A percentile compares a stretch with the other conserved stretches of the same genome.
These are phyloP conservation scores for Drosophila pallidifrons DNA, from an alignment of 1,140 invertebrate genomes.

Conservation along the genomic window DNA sequence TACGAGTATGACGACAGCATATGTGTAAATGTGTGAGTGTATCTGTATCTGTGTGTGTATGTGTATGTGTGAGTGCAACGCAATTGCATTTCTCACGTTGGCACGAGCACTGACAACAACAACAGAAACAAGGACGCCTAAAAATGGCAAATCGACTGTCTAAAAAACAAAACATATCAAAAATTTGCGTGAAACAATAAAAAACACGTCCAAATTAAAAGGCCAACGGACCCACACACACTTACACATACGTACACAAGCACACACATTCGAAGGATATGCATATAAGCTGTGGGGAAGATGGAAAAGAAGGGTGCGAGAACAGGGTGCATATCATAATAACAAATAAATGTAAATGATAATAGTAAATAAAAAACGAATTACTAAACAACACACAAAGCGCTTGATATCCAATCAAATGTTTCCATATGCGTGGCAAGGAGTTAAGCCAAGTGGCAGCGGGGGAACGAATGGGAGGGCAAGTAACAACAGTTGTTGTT, in stretches of 20 bases:
- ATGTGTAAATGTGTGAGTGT: constrained; percentile 16
- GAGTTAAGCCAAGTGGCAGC: not conserved
- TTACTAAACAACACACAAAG: constrained; percentile 77
- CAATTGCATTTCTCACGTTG: constrained; percentile 70
- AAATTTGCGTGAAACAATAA: constrained; percentile 65
- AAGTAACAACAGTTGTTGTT: constrained; percentile 51
- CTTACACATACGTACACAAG: constrained; percentile 2
- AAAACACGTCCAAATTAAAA: constrained; percentile 46
- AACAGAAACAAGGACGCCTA: constrained; percentile 38
- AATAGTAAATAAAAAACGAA: constrained; percentile 83
- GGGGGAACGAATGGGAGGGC: not conserved
- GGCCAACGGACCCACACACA: constrained; percentile 40
- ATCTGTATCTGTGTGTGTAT: constrained; percentile 16
- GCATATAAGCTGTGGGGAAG: constrained; percentile 4
- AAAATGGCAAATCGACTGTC: constrained; percentile 58
- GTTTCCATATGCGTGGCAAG: constrained; percentile 17
- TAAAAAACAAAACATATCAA: constrained; percentile 68
- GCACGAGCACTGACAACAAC: constrained; percentile 53
- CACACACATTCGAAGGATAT: not conserved
- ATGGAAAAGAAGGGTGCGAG: constrained; percentile 9
- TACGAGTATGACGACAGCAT: constrained; percentile 37
- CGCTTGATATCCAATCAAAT: constrained; percentile 55
- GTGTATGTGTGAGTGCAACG: constrained; percentile 49
- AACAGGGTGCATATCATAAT: constrained; percentile 60
- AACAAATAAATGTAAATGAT: constrained; percentile 84